phyloP scores from a whole-genome alignment of 2,797 vertebrate species.

The Rhabdophis nuchalis region DNA sequence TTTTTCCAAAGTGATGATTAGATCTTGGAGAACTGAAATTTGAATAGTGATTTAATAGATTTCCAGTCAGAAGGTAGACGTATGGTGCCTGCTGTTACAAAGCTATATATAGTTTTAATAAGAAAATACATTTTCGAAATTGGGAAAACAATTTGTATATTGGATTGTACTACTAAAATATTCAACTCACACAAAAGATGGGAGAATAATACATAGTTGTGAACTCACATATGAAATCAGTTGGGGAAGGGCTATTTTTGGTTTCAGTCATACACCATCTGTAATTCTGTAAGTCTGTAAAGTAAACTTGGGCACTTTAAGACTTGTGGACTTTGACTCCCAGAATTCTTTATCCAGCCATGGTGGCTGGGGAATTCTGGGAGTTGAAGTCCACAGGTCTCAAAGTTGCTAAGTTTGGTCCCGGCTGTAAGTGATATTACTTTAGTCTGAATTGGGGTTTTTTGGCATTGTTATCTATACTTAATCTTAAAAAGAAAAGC shows the following conservation, averaged over 20 bases:
- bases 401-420: neutral
- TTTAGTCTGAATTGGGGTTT: neutral
- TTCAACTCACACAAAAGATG: neutral
- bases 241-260: neutral
- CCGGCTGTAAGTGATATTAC: neutral
- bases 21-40: neutral
- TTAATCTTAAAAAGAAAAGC: neutral
- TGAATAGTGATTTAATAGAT: neutral
- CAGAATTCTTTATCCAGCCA: neutral
- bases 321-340: neutral
- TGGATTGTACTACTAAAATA: neutral
- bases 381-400: neutral
- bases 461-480: neutral
- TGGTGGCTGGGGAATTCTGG: neutral
- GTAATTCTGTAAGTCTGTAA: neutral
- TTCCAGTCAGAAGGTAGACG: neutral
- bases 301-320: too few relatives aligned
- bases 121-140: neutral
- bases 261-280: neutral
- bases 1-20: neutral
- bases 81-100: neutral
- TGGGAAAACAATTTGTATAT: neutral
- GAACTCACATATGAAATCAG: neutral
- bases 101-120: too few relatives aligned
- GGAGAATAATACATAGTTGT: neutral